Base-by-base conservation (phyloP, 2,113 vertebrate species). In the Telmatochromis brichardi region DNA sequence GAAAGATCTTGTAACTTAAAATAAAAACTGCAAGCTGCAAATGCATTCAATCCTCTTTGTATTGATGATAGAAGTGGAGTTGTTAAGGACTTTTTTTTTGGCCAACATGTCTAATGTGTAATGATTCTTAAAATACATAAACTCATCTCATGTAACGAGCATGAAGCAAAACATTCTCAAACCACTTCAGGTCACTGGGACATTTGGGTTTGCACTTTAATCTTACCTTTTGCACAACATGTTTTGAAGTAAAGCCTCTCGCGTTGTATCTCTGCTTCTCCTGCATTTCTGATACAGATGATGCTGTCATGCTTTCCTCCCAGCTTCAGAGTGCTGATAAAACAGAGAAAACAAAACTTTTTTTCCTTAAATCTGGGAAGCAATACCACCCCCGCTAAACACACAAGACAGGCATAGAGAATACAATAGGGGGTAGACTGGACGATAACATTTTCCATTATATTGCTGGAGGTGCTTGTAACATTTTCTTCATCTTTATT, bases 261-360 rank as follows among this genome's bases (percentile, higher is more conserved):
- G 2, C 17, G 45, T 23, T 21, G 28, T 40, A 15, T 90, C 6
- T 81, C 12, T 57, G 42, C 57, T 37, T 60, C 23, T 3, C 23
- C 54, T 54, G 78, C 35, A 11, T 57, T 21, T 81, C 28, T 60
- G 33, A 79, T 86, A 80, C n/a, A 81, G 81, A 93, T 84, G 81
- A 35, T 83, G 73, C 71, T 80, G 73, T 78, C 83, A 80, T 58
- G 53, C 68, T 89, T 89, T 84, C 81, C 89, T 84, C 89, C 68
- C 83, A 89, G 86, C 87, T 78, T 82, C 81, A 84, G n/a, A 23
- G 82, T 47, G 86, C 86, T 76, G 86, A 89, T 63, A 83, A 89
- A 83, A 90, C 80, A 88, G 54, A 88, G 54, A 81, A 85, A 91
- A 87, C 15, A 89, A 86, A 82, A 89, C 26, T 78, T 65, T 57